Conservation (phyloP, 2,797 vertebrate species). For the Erethizon dorsatum region DNA sequence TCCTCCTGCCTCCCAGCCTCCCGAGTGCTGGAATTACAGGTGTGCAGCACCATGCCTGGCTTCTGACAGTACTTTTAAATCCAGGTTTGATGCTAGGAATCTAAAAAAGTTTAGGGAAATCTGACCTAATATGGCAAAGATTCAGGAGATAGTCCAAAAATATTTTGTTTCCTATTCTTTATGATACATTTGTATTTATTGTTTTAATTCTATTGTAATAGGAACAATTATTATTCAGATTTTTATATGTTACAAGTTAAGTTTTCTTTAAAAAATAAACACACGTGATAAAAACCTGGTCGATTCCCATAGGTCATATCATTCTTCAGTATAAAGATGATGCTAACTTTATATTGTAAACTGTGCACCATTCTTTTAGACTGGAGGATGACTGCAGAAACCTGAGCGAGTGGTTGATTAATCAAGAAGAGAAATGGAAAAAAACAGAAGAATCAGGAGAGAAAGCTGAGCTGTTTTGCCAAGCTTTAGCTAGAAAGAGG, state of each 20-base stretch:
- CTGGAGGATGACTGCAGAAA: conserved; percentile 90
- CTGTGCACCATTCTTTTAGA: conserved; percentile 86
- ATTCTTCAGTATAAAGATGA: neutral
- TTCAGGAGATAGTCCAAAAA: neutral
- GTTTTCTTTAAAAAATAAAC: conserved; percentile 52
- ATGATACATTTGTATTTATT: conserved; percentile 15
- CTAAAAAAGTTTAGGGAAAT: neutral
- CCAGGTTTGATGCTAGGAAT: neutral
- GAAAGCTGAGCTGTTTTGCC: conserved; percentile 87
- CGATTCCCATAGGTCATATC: neutral
- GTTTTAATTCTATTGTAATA: neutral
- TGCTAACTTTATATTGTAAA: conserved; percentile 15
- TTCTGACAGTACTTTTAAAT: conserved; percentile 7
- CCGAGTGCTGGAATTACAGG: neutral
- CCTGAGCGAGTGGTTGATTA: conserved; percentile 92
- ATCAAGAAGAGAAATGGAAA: conserved; percentile 90
- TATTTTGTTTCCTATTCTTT: neutral
- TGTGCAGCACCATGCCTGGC: neutral
- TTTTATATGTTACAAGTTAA: conserved; percentile 56
- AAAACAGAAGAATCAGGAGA: conserved; percentile 85
- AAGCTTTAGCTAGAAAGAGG: conserved; percentile 92
- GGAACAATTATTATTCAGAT: neutral
- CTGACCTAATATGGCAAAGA: neutral
- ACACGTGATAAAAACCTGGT: neutral
- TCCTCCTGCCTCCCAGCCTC: neutral